These are phyloP conservation scores for Lepas anatifera DNA, from an alignment of 2,888 invertebrate genomes.

Conservation along the genomic window DNA sequence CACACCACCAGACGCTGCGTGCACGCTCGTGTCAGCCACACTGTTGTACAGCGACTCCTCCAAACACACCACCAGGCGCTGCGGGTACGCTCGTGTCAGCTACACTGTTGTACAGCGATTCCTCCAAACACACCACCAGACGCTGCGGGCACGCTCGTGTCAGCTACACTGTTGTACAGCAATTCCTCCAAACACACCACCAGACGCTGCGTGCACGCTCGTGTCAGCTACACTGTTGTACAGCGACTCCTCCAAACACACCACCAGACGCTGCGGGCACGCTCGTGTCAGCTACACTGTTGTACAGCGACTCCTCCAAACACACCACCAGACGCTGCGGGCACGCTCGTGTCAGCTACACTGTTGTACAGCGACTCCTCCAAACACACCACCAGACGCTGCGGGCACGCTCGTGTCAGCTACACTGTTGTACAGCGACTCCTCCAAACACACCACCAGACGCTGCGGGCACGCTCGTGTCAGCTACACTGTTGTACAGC, in stretches of 20 bases:
- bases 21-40: neutral
- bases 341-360: no score
- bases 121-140: neutral
- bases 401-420: no score
- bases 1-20: conserved; percentile 6
- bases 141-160: neutral
- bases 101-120: neutral
- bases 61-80: neutral
- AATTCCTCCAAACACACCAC: neutral
- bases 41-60: neutral
- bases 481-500: no score
- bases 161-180: neutral
- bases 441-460: no score
- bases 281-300: no score
- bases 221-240: no score
- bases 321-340: no score
- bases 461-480: no score
- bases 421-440: no score
- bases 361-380: neutral
- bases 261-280: no score
- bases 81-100: neutral
- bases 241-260: neutral
- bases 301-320: no score
- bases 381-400: neutral
- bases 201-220: no score